A percentile compares a stretch with the other conserved stretches of the same genome.
These are phyloP conservation scores for Trachelus tabidus DNA, from an alignment of 2,888 invertebrate genomes.

Conservation along the genomic window DNA sequence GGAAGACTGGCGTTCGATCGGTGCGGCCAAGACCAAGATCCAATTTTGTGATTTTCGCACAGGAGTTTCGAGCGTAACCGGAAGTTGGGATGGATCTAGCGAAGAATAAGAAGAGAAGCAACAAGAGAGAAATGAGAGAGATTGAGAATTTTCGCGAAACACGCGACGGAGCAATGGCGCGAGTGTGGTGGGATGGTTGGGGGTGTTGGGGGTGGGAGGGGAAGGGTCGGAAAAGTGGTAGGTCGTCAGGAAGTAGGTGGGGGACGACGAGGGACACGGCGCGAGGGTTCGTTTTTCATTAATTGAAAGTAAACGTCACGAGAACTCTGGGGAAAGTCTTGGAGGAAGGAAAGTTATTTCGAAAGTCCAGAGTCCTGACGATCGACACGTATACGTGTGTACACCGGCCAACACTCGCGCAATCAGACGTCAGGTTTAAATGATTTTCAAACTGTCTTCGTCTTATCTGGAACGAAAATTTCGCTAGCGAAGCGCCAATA, in stretches of 20 bases:
- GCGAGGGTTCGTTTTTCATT: constrained; percentile 43
- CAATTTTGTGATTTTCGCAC: not conserved
- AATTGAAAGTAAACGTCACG: constrained; percentile 51
- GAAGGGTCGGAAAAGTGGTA: not conserved
- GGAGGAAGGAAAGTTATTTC: not conserved
- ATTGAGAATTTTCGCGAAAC: not conserved
- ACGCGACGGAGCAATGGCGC: not conserved
- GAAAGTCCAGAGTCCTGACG: not conserved
- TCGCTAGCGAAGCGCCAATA: not conserved
- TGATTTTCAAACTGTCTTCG: not conserved
- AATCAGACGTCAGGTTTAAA: not conserved
- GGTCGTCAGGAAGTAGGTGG: not conserved
- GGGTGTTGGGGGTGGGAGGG: too few relatives aligned
- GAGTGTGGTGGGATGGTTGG: not conserved
- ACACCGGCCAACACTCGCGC: not conserved
- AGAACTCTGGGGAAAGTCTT: constrained; percentile 10
- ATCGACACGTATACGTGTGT: not conserved
- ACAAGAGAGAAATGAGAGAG: constrained; percentile 4
- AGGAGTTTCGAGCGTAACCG: not conserved
- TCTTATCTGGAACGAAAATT: not conserved
- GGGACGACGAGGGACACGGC: not conserved
- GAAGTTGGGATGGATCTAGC: not conserved
- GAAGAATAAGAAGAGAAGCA: constrained; percentile 1
- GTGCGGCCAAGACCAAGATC: not conserved
- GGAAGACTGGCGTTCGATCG: not conserved